These are phyloP conservation scores for Callionymus lyra DNA, from an alignment of 2,113 vertebrate genomes.

Conservation along the genomic window DNA sequence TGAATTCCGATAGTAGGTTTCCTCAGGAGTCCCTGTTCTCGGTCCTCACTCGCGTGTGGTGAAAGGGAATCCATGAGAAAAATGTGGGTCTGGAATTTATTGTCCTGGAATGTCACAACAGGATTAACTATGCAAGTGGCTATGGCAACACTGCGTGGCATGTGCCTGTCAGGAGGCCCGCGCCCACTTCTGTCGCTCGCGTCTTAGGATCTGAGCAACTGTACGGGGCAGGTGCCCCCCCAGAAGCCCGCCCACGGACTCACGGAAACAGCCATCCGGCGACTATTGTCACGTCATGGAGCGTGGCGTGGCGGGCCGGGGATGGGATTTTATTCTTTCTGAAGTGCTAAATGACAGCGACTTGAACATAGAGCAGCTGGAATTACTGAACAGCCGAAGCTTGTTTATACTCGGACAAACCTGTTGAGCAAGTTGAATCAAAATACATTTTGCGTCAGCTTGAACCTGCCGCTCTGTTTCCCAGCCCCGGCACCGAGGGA, in stretches of 20 bases:
- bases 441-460: slow-evolving; percentile 39
- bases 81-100: slow-evolving; percentile 44
- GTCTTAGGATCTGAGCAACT: slow-evolving; percentile 43
- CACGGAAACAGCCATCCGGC: slow-evolving; percentile 25
- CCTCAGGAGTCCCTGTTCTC: background rate
- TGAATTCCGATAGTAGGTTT: too few species aligned
- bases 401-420: slow-evolving; percentile 40
- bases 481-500: slow-evolving; percentile 18
- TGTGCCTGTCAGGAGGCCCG: slow-evolving; percentile 36
- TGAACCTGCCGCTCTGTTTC: slow-evolving; percentile 50
- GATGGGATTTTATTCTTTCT: slow-evolving; percentile 16
- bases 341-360: slow-evolving; percentile 6
- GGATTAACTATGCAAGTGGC: slow-evolving; percentile 39
- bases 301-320: slow-evolving; percentile 1
- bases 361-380: slow-evolving; percentile 7
- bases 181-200: slow-evolving; percentile 27
- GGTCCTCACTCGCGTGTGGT: background rate
- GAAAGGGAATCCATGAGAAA: slow-evolving; percentile 9
- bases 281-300: slow-evolving; percentile 28
- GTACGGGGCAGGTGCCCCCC: slow-evolving; percentile 24
- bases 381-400: slow-evolving; percentile 22
- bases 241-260: slow-evolving; percentile 46
- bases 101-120: slow-evolving; percentile 45
- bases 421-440: slow-evolving; percentile 49
- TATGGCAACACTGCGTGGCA: slow-evolving; percentile 46